Evolutionary conservation across 2,113 vertebrate genomes (phyloP).

Genomic region (Hemicordylus capensis): DNA sequence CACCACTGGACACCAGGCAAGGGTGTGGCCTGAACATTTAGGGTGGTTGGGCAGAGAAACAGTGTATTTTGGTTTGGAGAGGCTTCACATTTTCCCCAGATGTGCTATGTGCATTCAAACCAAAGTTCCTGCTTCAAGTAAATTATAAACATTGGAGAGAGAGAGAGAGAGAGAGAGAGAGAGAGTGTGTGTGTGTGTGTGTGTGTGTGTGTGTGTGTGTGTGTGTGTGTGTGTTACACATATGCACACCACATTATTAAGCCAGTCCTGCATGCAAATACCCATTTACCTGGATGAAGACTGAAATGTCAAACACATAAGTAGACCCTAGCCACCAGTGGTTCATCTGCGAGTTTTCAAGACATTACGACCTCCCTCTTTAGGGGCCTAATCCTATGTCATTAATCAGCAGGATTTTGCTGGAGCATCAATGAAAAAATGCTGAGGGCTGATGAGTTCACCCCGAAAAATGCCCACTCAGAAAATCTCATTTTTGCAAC

Average conservation of each 20-base stretch:
- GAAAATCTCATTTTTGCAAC: not conserved
- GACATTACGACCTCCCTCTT: not conserved
- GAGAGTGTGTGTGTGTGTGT: too few species aligned
- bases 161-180: too few species aligned
- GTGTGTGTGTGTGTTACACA: too few species aligned
- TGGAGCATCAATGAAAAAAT: not conserved
- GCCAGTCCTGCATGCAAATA: too few species aligned
- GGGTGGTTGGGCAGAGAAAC: conserved; percentile 48
- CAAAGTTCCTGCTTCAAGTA: conserved; percentile 47
- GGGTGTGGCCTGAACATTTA: conserved; percentile 53
- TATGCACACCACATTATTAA: too few species aligned
- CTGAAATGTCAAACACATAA: not conserved
- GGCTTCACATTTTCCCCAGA: conserved; percentile 60
- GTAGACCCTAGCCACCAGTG: not conserved
- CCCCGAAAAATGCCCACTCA: not conserved
- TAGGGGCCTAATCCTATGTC: not conserved
- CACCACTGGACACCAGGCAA: conserved; percentile 48
- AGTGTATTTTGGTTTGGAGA: conserved; percentile 51
- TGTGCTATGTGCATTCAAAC: conserved; percentile 34
- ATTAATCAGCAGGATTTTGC: not conserved
- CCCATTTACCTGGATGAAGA: not conserved
- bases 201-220: too few species aligned
- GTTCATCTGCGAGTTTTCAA: not conserved
- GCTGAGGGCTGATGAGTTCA: not conserved
- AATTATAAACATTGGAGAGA: conserved; percentile 32